A percentile compares a stretch with the other conserved stretches of the same genome.
Conservation (phyloP, 2,888 invertebrate genomes). For the Theretra japonica region DNA sequence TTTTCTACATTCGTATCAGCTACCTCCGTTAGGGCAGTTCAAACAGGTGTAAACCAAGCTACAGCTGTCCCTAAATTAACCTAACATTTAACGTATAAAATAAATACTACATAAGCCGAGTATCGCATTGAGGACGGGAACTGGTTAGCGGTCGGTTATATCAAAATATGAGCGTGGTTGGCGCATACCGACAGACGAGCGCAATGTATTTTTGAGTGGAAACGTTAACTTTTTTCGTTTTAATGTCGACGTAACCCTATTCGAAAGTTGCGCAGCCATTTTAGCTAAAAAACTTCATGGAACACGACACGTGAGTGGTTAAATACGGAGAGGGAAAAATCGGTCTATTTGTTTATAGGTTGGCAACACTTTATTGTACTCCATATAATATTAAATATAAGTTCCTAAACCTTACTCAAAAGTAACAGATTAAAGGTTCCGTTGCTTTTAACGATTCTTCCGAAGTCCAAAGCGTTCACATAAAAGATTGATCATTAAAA, state of each 20-base stretch:
- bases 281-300: slow-evolving; percentile 8
- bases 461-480: too few relatives aligned
- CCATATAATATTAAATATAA: background rate
- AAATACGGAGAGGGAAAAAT: background rate
- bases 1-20: too few relatives aligned
- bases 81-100: background rate
- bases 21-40: too few relatives aligned
- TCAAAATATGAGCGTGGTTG: background rate
- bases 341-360: background rate
- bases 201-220: slow-evolving; percentile 37
- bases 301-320: background rate
- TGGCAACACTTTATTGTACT: background rate
- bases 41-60: too few relatives aligned
- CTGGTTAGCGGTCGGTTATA: slow-evolving; percentile 3
- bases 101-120: background rate
- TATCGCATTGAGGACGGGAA: background rate
- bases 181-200: slow-evolving; percentile 11
- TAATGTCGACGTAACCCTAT: slow-evolving; percentile 20
- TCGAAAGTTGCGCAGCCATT: slow-evolving; percentile 20
- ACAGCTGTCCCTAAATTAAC: too few relatives aligned
- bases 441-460: too few relatives aligned
- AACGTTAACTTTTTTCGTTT: slow-evolving; percentile 32
- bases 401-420: too few relatives aligned
- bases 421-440: too few relatives aligned
- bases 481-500: too few relatives aligned